phyloP scores from a whole-genome alignment of 2,113 vertebrate species.

The Archilochus colubris region DNA sequence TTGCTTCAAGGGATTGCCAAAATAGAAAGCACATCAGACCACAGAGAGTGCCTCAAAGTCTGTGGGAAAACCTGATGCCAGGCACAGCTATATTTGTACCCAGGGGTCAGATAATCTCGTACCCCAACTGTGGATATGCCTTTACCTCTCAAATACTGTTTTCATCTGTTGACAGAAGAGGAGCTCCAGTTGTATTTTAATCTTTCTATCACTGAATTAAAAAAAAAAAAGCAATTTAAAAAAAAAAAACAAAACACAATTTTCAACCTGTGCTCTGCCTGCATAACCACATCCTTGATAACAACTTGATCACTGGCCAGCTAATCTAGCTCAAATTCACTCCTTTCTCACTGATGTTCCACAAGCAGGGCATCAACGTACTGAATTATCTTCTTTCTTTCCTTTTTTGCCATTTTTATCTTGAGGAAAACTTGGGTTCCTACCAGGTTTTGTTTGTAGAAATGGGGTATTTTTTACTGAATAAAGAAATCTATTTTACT shows the following conservation, averaged over 20 bases:
- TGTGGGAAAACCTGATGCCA: not conserved
- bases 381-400: not conserved
- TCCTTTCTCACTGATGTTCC: not conserved
- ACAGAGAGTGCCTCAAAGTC: not conserved
- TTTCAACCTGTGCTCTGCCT: not conserved
- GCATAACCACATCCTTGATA: not conserved
- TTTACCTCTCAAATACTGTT: not conserved
- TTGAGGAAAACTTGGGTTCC: not conserved
- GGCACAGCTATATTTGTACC: not conserved
- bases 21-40: not conserved
- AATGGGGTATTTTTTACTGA: not conserved
- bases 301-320: not conserved
- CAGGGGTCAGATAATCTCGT: not conserved
- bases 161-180: not conserved
- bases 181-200: not conserved
- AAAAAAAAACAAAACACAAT: not conserved
- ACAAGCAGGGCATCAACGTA: rapidly evolving
- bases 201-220: not conserved
- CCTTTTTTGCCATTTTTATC: not conserved
- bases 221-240: not conserved
- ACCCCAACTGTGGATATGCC: not conserved
- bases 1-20: not conserved
- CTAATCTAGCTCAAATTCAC: not conserved
- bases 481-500: not conserved
- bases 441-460: not conserved